These are phyloP conservation scores for Acanthosepion esculentum DNA, from an alignment of 2,888 invertebrate species.

Conservation along the genomic window DNA sequence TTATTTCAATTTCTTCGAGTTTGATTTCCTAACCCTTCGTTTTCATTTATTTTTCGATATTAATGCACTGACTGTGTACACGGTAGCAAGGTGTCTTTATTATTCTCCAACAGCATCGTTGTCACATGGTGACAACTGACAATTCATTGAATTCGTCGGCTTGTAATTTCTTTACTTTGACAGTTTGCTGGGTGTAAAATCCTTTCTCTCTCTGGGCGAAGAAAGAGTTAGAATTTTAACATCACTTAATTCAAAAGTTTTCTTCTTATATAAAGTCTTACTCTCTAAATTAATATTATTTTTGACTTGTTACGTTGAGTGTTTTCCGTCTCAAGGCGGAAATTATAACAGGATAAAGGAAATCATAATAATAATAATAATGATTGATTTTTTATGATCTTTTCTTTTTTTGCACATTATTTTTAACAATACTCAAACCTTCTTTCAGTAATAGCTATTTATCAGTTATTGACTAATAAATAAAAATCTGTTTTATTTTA, in stretches of 20 bases:
- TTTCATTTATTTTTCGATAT: not conserved
- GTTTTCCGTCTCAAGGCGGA: not conserved
- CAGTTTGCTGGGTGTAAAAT: not conserved
- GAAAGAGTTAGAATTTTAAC: too few species aligned
- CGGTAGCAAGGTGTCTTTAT: not conserved
- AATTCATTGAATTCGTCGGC: not conserved
- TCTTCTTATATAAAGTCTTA: not conserved
- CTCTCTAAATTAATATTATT: not conserved
- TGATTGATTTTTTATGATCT: too few species aligned
- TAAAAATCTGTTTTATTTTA: not conserved
- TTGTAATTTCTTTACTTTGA: not conserved
- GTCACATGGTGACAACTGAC: not conserved
- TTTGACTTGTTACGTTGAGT: not conserved
- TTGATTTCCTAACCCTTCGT: not conserved
- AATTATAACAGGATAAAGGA: not conserved
- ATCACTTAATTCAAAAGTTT: not conserved
- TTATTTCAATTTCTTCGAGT: not conserved
- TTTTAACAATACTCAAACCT: not conserved
- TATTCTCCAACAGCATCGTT: not conserved
- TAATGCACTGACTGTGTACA: not conserved
- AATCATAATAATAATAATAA: not conserved
- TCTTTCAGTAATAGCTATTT: too few species aligned
- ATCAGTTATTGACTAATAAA: not conserved
- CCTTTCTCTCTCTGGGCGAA: not conserved
- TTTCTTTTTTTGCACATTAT: not conserved